Evolutionary conservation across 2,113 vertebrate species (phyloP).

Genomic region (Motacilla alba): DNA sequence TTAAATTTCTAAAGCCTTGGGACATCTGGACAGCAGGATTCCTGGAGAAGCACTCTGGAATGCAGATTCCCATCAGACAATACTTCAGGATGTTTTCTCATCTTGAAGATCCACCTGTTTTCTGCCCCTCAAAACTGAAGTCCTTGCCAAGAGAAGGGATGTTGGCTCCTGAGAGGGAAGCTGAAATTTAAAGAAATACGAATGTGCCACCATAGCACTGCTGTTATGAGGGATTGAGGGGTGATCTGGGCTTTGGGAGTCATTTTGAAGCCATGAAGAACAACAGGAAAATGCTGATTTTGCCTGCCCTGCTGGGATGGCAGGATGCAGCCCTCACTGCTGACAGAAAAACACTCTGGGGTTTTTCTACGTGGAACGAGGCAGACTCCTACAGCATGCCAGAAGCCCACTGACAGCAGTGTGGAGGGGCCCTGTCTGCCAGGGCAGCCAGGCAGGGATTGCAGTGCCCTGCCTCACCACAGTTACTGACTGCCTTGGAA

Average conservation of each 20-base stretch:
- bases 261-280: neutral
- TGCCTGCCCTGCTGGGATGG: neutral
- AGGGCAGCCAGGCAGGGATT: neutral
- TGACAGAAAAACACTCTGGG: neutral
- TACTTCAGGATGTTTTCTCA: constrained; percentile 15
- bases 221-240: neutral
- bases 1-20: constrained; percentile 46
- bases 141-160: constrained; percentile 34
- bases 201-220: neutral
- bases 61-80: constrained; percentile 9
- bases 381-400: fast-evolving
- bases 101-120: constrained; percentile 52
- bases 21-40: constrained; percentile 23
- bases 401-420: neutral
- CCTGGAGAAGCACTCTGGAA: constrained; percentile 46
- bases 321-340: neutral
- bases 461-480: neutral
- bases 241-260: neutral
- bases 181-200: constrained; percentile 19
- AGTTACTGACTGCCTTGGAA: neutral
- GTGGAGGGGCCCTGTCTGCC: neutral
- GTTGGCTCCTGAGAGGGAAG: constrained; percentile 62
- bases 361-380: neutral
- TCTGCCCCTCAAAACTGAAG: constrained; percentile 40
- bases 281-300: neutral